Base-by-base conservation (phyloP, 2,113 vertebrate genomes). In the Psophia crepitans region DNA sequence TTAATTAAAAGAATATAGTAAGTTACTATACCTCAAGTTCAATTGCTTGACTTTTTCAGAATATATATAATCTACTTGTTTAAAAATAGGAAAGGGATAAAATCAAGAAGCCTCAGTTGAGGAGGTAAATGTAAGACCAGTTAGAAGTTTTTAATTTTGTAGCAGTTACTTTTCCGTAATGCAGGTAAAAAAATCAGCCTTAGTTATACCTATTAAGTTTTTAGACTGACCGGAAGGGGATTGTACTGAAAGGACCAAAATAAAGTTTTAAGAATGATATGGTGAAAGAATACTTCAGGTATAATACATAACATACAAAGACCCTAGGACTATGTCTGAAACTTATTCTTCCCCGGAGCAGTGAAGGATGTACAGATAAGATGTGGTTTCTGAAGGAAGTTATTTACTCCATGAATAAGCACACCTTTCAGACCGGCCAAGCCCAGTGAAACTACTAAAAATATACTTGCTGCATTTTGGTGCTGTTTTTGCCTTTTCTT, bases 401-500 rank as follows among this genome's bases (percentile, higher is more conserved):
- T 96, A 94, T 97, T 98, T 97, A 87, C 60, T 94, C 61, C 64
- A 77, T 93, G 54, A 95, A 65, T 93, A 95, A 95, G 35, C 44
- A 90, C 41, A 63, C 22, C 30, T 92, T 96, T 96, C 84, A 96
- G 79, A 93, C 68, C 23, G 92, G 48, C 30, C 22, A 86, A 80
- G 57, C 79, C 19, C 19, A 68, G 46, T 89, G 57, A 96, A 95
- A 95, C 35, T 15, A n/a, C 33, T 22, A 70, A 77, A 90, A 73
- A 87, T 41, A 32, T 3, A 12, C 20, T 32, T 87, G 16, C 26
- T 93, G 33, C 5, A 9, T 79, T 85, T 49, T 63, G 16, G 3
- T 53, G 7, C 27, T 33, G 14, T 15, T 60, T 89, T 71, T 57
- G 8, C 10, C 2, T 65, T 80, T n/a, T 27, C 4, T 22, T n/a